Base-by-base conservation (phyloP, 2,888 invertebrate species). In the Scelioninae gen. 1 region DNA sequence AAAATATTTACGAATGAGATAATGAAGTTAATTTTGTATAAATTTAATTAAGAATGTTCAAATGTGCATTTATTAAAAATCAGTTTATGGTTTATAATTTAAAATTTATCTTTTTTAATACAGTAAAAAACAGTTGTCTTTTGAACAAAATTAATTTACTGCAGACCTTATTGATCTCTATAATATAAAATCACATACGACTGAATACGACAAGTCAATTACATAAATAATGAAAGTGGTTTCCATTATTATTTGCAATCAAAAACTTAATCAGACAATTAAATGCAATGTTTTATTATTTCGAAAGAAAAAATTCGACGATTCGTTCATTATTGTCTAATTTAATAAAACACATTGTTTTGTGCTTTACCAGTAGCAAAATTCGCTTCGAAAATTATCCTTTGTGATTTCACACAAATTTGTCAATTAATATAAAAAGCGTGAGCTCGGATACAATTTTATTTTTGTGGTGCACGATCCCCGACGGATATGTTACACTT, bases 401-500 rank as follows among this genome's bases (percentile, higher is more conserved):
- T 55, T 55, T 55, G 53, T 29, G 53, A 53, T 29, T 53, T 53
- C 31, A 29, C 29, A 11, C 7, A 29, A 55, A 29, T 55, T 55
- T 29, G 55, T 55, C 55, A 55, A 32, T 31, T 32, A 32, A 31
- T 32, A 13, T 5, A 31, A 55, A 32, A 32, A 32, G 53, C n/a
- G 53, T 11, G 51, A 47, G 60, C 31, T n/a, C 29, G 32, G 6
- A 2, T 31, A 6, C n/a, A 53, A 31, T 53, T 53, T 53, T 31
- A 53, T 31, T 53, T 53, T 8, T 9, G 13, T 16, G 10, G 10
- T 7, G 15, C 15, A 3, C 16, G 15, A 29, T 7, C 16, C 43
- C 60, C 60, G 60, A 62, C 60, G 60, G 60, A 62, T 43, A 40
- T 13, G 29, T 62, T 62, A 32, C 62, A 47, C 13, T 58, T 47